A percentile compares a stretch with the other conserved stretches of the same genome.
phyloP scores from a whole-genome alignment of 2,113 vertebrate species.

The Chaenogobius annularis region DNA sequence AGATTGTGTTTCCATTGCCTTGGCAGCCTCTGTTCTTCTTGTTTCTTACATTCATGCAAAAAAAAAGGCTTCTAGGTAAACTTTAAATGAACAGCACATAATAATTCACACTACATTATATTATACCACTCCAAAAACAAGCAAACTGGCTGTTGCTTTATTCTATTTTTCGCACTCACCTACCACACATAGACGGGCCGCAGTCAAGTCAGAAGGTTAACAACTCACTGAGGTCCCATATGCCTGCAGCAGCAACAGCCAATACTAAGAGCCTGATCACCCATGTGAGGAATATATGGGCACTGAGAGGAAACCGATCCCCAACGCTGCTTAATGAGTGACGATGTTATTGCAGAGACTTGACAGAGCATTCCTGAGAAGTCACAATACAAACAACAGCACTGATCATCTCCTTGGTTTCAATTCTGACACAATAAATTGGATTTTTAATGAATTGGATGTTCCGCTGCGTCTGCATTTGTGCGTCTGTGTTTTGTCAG shows the following conservation, averaged over 20 bases:
- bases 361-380: slow-evolving; percentile 22
- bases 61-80: slow-evolving; percentile 14
- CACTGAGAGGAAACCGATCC: slow-evolving; percentile 18
- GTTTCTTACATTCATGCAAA: slow-evolving; percentile 2
- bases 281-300: slow-evolving; percentile 20
- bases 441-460: slow-evolving; percentile 29
- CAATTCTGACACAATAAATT: slow-evolving; percentile 17
- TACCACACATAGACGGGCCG: slow-evolving; percentile 11
- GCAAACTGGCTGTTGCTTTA: background rate
- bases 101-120: background rate
- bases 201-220: slow-evolving; percentile 36
- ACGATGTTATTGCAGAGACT: slow-evolving; percentile 10
- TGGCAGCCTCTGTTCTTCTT: background rate
- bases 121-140: background rate
- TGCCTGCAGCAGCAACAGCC: slow-evolving; percentile 44
- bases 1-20: background rate
- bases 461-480: slow-evolving; percentile 13
- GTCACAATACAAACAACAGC: slow-evolving; percentile 14
- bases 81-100: background rate
- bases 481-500: slow-evolving; percentile 24
- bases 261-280: slow-evolving; percentile 38
- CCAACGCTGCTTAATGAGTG: slow-evolving; percentile 26
- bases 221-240: slow-evolving; percentile 40
- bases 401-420: slow-evolving; percentile 24
- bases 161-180: background rate